Base-by-base conservation (phyloP, 2,113 vertebrate genomes). In the Saguinus midas region DNA sequence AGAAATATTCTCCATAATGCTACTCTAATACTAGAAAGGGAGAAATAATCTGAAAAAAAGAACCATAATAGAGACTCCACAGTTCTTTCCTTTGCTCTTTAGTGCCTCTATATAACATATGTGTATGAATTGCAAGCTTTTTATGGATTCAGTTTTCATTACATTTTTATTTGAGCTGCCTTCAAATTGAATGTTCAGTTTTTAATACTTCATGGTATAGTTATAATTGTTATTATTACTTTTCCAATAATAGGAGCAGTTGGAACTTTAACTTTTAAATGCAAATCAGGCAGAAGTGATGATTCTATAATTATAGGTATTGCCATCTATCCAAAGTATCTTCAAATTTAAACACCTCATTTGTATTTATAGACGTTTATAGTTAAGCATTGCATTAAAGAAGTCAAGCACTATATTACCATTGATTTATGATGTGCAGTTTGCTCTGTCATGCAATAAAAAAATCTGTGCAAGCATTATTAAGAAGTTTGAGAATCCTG, bases 171-270 rank as follows among this genome's bases (percentile, higher is more conserved):
- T 92, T 95, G 92, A 96, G 11, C 64, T 93, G 75, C 78, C 87
- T 97, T 98, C 29, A 72, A 97, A 90, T 40, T 84, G 87, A 94
- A 96, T 95, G 9, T 86, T 87, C 95, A 20, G 58, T 64, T 91
- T 97, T 97, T 96, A 90, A 93, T 97, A 91, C 23, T 84, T 95
- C 91, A 91, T 83, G 85, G 78, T 94, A n/a, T 6, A 78, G 84
- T 93, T 97, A 92, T 58, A 64, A 91, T 97, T 97, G 95, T 97
- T 96, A 93, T 96, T 94, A n/a, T 94, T 96, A 91, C 96, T 95
- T 96, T 95, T 57, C 82, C 95, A 98, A 95, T 95, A 95, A 83
- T 87, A 29, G 73, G 61, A 95, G 81, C 52, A 76, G 50, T 97
- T 94, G 81, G 70, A 97, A 90, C 48, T 95, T 85, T 94, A 95